Evolutionary conservation across 2,797 vertebrate genomes (phyloP).

Genomic region (Pseudocheirus occidentalis): DNA sequence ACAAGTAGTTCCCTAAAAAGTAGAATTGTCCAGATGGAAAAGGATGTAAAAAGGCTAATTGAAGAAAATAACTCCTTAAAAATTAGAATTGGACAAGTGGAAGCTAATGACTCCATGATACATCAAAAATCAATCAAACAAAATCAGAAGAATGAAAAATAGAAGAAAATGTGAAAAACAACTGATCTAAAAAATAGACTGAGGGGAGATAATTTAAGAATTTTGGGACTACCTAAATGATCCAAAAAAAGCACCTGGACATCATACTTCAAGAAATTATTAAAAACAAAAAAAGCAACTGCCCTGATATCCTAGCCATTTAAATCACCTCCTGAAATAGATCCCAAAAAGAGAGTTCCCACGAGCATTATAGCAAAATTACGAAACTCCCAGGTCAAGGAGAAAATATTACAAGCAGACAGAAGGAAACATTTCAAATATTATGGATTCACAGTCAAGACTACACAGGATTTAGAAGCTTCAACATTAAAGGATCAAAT

Average conservation of each 20-base stretch:
- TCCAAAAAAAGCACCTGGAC: not conserved
- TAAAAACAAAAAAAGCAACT: not conserved
- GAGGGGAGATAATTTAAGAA: not conserved
- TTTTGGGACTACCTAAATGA: not conserved
- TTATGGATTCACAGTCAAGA: not conserved
- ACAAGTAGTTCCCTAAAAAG: too few relatives aligned
- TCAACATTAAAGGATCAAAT: not conserved
- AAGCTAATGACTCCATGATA: not conserved
- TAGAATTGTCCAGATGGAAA: not conserved
- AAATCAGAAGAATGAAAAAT: not conserved
- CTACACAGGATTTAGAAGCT: not conserved
- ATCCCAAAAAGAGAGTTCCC: too few relatives aligned
- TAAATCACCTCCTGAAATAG: too few relatives aligned
- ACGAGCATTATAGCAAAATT: not conserved
- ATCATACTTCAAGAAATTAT: not conserved
- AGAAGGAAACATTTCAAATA: not conserved
- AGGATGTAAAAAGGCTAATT: not conserved
- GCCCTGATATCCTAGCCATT: not conserved
- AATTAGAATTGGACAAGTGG: not conserved
- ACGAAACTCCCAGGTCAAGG: not conserved
- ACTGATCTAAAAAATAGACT: not conserved
- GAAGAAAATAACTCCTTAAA: not conserved
- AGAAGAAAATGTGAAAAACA: not conserved
- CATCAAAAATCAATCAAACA: not conserved
- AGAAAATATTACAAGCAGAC: not conserved